Percentiles rank a stretch among this genome's conserved stretches.
Conservation (phyloP, 2,888 invertebrate species). For the Cyclophora punctaria region DNA sequence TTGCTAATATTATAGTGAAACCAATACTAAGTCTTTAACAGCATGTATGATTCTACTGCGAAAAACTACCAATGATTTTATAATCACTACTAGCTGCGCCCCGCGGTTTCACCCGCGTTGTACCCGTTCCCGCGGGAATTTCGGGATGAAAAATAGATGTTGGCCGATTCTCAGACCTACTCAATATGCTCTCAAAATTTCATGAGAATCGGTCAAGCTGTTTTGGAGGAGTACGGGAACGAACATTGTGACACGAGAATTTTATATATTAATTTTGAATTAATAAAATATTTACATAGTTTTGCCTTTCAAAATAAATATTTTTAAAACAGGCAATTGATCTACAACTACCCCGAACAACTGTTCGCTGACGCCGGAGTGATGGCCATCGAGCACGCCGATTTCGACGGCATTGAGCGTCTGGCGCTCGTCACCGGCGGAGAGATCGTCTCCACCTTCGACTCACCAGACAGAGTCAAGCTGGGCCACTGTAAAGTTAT, state of each 20-base stretch:
- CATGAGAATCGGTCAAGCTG: too few relatives aligned
- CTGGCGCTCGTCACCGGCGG: slow-evolving; percentile 97
- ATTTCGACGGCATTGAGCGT: slow-evolving; percentile 99
- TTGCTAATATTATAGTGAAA: too few relatives aligned
- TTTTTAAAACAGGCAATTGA: slow-evolving; percentile 83
- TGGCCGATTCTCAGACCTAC: too few relatives aligned
- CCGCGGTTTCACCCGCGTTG: too few relatives aligned
- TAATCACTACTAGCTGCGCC: too few relatives aligned
- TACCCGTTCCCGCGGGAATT: too few relatives aligned
- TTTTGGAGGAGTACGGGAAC: too few relatives aligned
- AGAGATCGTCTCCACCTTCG: slow-evolving; percentile 99
- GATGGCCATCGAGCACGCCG: slow-evolving; percentile 99
- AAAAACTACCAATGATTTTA: neutral
- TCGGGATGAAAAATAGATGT: too few relatives aligned
- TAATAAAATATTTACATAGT: neutral
- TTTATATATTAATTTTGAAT: neutral
- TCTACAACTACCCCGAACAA: slow-evolving; percentile 99
- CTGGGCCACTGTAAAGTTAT: slow-evolving; percentile 96
- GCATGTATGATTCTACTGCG: too few relatives aligned
- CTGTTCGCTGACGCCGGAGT: slow-evolving; percentile 98
- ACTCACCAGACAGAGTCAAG: slow-evolving; percentile 92
- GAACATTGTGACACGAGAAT: too few relatives aligned
- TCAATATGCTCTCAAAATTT: too few relatives aligned
- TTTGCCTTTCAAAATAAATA: slow-evolving; percentile 5
- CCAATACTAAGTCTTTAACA: too few relatives aligned